Evolutionary conservation across 2,113 vertebrate species (phyloP), one percentile per base, ranked within the genome.

Genomic region (Tonatia bakeri): DNA sequence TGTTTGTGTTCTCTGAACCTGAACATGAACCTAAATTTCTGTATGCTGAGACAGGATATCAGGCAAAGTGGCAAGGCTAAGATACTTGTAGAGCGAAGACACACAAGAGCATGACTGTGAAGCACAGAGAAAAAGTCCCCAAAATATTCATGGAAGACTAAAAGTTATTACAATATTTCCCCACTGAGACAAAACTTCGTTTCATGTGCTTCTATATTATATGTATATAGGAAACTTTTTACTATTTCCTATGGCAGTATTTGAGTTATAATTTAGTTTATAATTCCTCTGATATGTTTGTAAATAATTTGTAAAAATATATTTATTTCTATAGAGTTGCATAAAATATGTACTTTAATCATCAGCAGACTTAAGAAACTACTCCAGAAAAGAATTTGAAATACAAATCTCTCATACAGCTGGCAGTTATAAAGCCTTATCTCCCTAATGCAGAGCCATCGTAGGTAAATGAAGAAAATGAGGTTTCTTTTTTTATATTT

Each of bases 301-400:
- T 24, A 97, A 96, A 89, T 91, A 94, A 97, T 96, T 79, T 59
- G 33, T 26, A 76, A 90, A 94, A 96, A 96, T 96, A 72, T 94
- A 90, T 95, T 72, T 20, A 36, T 91, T 79, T 43, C 40, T 95
- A 38, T 72, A 88, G 79, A 10, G 47, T 52, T 24, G 38, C 52
- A 96, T 96, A 91, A 96, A 96, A 96, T 91, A 94, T 50, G 70
- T 84, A 92, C 94, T 96, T 96, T 97, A 96, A 97, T 97, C 65
- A 95, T 75, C 56, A 87, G 59, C 65, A 94, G 38, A 93, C 96
- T 95, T 92, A 91, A 76, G 67, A 92, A 97, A 94, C 92, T 76
- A 81, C 70, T 94, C 81, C 86, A 90, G 77, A 87, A 92, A 90
- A 96, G 90, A 97, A 96, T 89, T 83, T 80, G 61, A 96, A 86